These are phyloP conservation scores for Bombyx huttoni DNA, from an alignment of 2,888 invertebrate genomes.

Conservation along the genomic window DNA sequence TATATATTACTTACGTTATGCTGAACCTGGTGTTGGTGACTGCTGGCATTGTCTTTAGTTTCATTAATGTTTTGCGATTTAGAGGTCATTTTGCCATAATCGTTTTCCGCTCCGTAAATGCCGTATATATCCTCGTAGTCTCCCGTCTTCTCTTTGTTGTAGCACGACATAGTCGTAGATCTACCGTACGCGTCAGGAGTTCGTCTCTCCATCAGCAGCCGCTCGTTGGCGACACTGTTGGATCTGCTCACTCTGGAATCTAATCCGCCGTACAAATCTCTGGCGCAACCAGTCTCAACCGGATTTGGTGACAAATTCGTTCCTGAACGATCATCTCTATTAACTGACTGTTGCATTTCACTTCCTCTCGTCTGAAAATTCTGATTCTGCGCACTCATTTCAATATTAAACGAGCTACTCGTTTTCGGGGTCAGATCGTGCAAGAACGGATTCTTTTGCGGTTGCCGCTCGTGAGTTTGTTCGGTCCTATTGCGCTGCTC, in stretches of 20 bases:
- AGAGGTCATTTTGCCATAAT: conserved; percentile 66
- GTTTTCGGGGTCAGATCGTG: conserved; percentile 36
- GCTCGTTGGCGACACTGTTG: conserved; percentile 39
- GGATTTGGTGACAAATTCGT: conserved; percentile 22
- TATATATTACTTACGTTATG: neutral
- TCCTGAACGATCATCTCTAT: conserved; percentile 33
- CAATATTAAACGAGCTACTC: conserved; percentile 24
- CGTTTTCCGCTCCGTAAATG: conserved; percentile 40
- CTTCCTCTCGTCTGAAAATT: conserved; percentile 22
- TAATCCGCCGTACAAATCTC: conserved; percentile 50
- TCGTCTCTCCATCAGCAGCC: conserved; percentile 75
- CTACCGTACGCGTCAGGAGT: conserved; percentile 88
- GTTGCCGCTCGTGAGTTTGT: conserved; percentile 42
- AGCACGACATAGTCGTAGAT: conserved; percentile 62
- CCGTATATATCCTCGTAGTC: conserved; percentile 86
- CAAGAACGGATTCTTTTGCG: conserved; percentile 51
- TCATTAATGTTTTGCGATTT: conserved; percentile 73
- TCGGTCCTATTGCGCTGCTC: conserved; percentile 34
- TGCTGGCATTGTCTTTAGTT: conserved; percentile 34
- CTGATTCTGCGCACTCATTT: conserved; percentile 16
- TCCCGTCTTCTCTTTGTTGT: conserved; percentile 54
- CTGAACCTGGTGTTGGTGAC: conserved; percentile 30
- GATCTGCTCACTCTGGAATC: conserved; percentile 32
- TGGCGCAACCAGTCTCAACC: conserved; percentile 34
- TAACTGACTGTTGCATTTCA: conserved; percentile 19